Evolutionary conservation across 2,888 invertebrate species (phyloP), one percentile per base, ranked within the genome.

Genomic region (Autographa gamma): DNA sequence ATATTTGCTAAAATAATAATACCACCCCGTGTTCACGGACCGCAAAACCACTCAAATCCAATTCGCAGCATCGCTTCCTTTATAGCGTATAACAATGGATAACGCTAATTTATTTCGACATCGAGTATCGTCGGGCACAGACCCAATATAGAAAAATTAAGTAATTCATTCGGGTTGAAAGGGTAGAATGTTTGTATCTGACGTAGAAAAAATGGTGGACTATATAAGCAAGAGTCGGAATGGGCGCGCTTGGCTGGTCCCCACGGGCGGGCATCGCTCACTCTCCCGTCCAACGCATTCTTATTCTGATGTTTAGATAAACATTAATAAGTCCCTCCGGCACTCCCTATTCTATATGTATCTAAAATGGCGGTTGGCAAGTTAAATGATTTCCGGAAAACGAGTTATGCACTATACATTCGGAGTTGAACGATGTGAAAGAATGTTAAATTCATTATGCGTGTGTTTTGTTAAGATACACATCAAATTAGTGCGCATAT

Each of bases 231-330:
- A 92, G 90, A 92, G 89, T 89, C 76, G 88, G 85, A 91, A 93
- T 90, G 86, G 86, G 89, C 86, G 90, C 94, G 95, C 93, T 91
- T 90, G 89, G 91, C 79, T 94, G 94, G 87, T 80, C 90, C 88
- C 91, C 81, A 88, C 91, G 83, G 92, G 87, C 88, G 88, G 81
- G 88, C 88, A 83, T 79, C 89, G 88, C 87, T 90, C 90, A 86
- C 87, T 88, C 85, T 83, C 79, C 91, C 87, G 89, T 86, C 89
- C 87, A 82, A 85, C 87, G 89, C 91, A 92, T 93, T 93, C 90
- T 90, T 91, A 93, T 94, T 93, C 91, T 86, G 94, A 94, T 94
- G 91, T 88, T 91, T 90, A 94, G 94, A 95, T 95, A 94, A 94
- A 93, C 92, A 92, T 92, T 93, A 91, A 92, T 93, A 92, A 90